Percentiles rank a stretch among this genome's conserved stretches.
Conservation (phyloP, 2,888 invertebrate genomes). For the Sinelater perroti region DNA sequence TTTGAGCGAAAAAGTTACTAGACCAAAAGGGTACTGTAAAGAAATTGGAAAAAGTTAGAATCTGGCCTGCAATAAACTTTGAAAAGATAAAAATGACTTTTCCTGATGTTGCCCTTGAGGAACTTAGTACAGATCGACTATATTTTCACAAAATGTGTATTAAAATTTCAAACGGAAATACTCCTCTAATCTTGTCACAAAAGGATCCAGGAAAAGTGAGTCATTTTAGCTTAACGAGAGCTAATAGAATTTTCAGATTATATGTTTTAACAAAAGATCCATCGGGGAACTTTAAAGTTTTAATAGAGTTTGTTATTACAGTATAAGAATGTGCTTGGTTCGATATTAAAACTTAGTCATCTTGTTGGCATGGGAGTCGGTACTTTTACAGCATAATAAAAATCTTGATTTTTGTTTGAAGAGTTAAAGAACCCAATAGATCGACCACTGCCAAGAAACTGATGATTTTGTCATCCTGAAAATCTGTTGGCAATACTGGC, state of each 20-base stretch:
- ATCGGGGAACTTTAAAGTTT: constrained; percentile 32
- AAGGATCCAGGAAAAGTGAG: constrained; percentile 37
- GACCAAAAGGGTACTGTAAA: not conserved
- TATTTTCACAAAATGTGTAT: constrained; percentile 31
- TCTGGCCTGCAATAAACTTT: not conserved
- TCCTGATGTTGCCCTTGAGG: not conserved
- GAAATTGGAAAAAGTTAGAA: constrained; percentile 14
- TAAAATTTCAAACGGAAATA: not conserved
- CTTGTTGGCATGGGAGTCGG: too few relatives aligned
- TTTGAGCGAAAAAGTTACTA: not conserved
- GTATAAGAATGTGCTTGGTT: too few relatives aligned
- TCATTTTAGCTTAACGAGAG: constrained; percentile 40
- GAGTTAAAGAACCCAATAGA: too few relatives aligned
- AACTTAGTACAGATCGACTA: constrained; percentile 42
- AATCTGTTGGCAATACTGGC: too few relatives aligned
- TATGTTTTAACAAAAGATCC: constrained; percentile 39
- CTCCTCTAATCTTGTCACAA: not conserved
- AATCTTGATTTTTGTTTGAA: too few relatives aligned
- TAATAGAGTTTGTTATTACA: constrained; percentile 36
- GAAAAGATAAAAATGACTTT: not conserved
- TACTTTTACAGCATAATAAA: too few relatives aligned
- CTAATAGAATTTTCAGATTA: constrained; percentile 41
- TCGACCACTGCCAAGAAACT: too few relatives aligned
- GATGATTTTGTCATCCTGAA: too few relatives aligned
- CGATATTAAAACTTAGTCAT: too few relatives aligned